phyloP scores from a whole-genome alignment of 2,888 invertebrate genomes.

The Leptinotarsa juncta region DNA sequence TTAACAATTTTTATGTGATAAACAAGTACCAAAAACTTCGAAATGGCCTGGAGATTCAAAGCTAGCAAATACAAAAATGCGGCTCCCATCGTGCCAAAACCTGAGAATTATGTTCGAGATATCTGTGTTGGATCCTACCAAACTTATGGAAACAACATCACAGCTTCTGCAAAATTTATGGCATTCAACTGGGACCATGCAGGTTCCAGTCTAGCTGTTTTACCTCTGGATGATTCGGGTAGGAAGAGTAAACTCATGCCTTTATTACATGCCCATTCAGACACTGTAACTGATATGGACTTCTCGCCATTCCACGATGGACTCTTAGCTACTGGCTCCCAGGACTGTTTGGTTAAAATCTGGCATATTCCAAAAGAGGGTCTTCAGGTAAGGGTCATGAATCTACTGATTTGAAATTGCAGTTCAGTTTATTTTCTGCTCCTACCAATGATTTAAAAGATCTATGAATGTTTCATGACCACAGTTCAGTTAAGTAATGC shows the following conservation, averaged over 20 bases:
- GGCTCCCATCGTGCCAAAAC: conserved; percentile 94
- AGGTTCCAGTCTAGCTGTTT: conserved; percentile 89
- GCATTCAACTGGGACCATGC: conserved; percentile 96
- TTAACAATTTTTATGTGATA: conserved; percentile 36
- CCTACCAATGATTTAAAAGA: no score
- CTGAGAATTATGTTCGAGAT: conserved; percentile 89
- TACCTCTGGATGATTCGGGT: conserved; percentile 89
- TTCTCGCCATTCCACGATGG: conserved; percentile 97
- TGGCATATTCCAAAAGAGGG: conserved; percentile 91
- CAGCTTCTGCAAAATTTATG: conserved; percentile 92
- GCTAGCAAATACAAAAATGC: conserved; percentile 99
- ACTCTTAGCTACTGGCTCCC: conserved; percentile 88
- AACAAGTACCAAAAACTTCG: conserved; percentile 17
- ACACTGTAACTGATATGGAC: conserved; percentile 93
- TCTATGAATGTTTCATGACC: no score
- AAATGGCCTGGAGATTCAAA: conserved; percentile 95
- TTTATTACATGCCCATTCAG: conserved; percentile 85
- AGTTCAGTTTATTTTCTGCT: background rate
- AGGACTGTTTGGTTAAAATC: conserved; percentile 88
- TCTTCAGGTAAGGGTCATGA: conserved; percentile 60
- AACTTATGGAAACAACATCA: conserved; percentile 95
- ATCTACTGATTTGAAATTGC: background rate
- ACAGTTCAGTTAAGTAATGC: no score
- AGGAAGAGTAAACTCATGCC: conserved; percentile 91
- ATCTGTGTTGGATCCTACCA: conserved; percentile 93